Base-by-base conservation (phyloP, 2,797 vertebrate species). In the Stomatorhinus walkeri region DNA sequence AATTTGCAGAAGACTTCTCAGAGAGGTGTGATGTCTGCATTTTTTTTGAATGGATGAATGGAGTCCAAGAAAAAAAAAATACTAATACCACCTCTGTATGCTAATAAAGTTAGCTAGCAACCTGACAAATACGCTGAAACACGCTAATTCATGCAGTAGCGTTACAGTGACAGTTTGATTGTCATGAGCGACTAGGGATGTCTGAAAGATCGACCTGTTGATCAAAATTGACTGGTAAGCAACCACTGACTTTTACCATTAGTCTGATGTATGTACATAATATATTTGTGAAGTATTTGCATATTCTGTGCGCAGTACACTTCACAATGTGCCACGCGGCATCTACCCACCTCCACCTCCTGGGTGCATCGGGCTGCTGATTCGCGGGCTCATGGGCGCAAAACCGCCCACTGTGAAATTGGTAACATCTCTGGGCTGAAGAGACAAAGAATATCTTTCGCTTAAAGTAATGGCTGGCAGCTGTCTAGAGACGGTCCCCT, bases 321-420 rank as follows among this genome's bases (percentile, higher is more conserved):
- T 22, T n/a, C 16, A 81, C 40, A 79, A 19, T 9, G 83, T 8
- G 85, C 1, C 16, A 40, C n/a, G 32, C 3, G 4, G 3, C 49
- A 46, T 24, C 0, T 48, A 89, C 93, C 91, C 90, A 95, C 95
- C 94, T 88, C 95, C 96, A 81, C 95, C 95, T 0, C 95, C 95
- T 0, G 98, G 97, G 89, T 98, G 98, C 96, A 97, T 96, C 0
- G 98, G 98, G 88, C 98, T 99, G 96, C 97, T 98, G 94, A 99
- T 98, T 12, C 98, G 95, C 6, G 98, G 98, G 24, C 98, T 99
- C 98, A 98, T 99, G 0, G 98, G 98, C 0, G 97, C 93, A 12
- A 99, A 99, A 1, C 97, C 96, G 0, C 97, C 97, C 81, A 98
- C 95, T 0, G 97, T 97, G 91, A 98, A 96, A 94, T 98, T 98